Evolutionary conservation across 2,797 vertebrate genomes (phyloP).

Genomic region (Craterocephalus amniculus): DNA sequence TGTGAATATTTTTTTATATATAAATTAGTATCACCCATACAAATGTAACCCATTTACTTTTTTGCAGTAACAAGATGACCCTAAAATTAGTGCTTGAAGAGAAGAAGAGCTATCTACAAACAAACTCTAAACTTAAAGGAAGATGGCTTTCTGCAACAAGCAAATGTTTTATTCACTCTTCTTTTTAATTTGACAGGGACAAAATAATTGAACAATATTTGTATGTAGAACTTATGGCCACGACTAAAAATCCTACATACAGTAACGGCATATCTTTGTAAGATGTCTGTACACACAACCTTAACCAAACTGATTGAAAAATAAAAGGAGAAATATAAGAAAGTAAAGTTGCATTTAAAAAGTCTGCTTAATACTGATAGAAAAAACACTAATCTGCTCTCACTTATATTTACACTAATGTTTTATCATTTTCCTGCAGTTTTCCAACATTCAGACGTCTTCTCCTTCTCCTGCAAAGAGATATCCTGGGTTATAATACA

Average conservation of each 20-base stretch:
- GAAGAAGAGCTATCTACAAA: not conserved
- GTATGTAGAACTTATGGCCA: too few relatives aligned
- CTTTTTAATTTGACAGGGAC: too few relatives aligned
- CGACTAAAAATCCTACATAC: too few relatives aligned
- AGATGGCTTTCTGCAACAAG: not conserved
- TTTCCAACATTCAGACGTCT: too few relatives aligned
- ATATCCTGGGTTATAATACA: not conserved
- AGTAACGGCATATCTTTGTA: too few relatives aligned
- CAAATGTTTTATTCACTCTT: not conserved
- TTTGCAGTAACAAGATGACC: not conserved
- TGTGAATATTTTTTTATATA: conserved; percentile 13
- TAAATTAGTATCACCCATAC: not conserved
- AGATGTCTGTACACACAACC: not conserved
- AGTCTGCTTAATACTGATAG: not conserved
- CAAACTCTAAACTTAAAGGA: not conserved
- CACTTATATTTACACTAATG: too few relatives aligned
- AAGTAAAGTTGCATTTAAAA: not conserved
- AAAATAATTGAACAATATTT: not conserved
- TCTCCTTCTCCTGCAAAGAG: not conserved
- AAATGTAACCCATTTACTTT: not conserved
- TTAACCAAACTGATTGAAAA: not conserved
- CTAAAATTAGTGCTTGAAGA: not conserved
- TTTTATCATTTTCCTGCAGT: too few relatives aligned
- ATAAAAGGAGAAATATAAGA: not conserved
- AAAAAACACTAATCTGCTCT: too few relatives aligned